Conservation (phyloP, 1,140 invertebrate species). For the Goniozus legneri region DNA sequence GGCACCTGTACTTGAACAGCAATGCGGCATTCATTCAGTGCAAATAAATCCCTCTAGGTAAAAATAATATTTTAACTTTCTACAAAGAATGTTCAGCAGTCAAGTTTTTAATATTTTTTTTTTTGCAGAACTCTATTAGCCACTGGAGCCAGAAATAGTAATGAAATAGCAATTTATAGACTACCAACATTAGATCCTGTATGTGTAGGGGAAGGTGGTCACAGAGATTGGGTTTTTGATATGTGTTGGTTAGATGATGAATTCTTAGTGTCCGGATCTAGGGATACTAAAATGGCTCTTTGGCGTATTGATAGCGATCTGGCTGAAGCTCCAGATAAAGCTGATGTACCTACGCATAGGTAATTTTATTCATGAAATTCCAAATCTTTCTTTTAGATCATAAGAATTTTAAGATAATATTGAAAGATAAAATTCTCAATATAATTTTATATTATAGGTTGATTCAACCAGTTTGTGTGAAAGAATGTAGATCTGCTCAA, state of each 20-base stretch:
- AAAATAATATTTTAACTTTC: slow-evolving; percentile 1
- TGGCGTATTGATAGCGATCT: slow-evolving; percentile 68
- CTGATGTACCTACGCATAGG: slow-evolving; percentile 51
- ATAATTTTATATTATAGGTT: slow-evolving; percentile 35
- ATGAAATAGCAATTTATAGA: slow-evolving; percentile 89
- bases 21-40: slow-evolving; percentile 89
- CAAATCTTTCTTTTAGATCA: neutral
- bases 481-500: slow-evolving; percentile 71
- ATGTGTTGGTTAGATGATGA: slow-evolving; percentile 96
- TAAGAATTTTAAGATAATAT: neutral
- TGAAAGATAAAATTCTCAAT: neutral
- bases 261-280: slow-evolving; percentile 88
- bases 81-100: neutral
- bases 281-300: slow-evolving; percentile 81
- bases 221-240: slow-evolving; percentile 94
- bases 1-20: slow-evolving; percentile 59
- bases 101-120: no score
- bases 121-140: slow-evolving; percentile 70
- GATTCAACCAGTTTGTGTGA: slow-evolving; percentile 69
- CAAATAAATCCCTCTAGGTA: slow-evolving; percentile 87
- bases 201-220: slow-evolving; percentile 88
- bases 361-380: slow-evolving; percentile 24
- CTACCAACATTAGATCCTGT: slow-evolving; percentile 91
- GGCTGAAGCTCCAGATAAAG: slow-evolving; percentile 57
- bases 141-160: slow-evolving; percentile 89